Percentiles rank a stretch among this genome's conserved stretches.
phyloP scores from a whole-genome alignment of 2,888 invertebrate species.

The Corythucha ciliata region DNA sequence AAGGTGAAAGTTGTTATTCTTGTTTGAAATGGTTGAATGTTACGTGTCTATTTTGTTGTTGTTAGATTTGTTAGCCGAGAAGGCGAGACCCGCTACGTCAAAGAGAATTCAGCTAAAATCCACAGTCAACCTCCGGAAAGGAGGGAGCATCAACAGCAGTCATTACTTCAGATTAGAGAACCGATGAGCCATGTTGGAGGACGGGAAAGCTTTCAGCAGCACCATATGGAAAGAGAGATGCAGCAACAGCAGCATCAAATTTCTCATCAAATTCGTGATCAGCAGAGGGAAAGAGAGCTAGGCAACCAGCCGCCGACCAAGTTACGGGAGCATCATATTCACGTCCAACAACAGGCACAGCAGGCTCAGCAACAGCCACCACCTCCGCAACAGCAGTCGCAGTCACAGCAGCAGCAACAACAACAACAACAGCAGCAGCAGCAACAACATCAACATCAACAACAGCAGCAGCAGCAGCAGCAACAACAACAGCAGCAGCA shows the following conservation, averaged over 20 bases:
- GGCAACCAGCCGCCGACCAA: slow-evolving; percentile 1
- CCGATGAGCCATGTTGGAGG: slow-evolving; percentile 13
- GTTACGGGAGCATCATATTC: slow-evolving; percentile 29
- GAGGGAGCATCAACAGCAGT: slow-evolving; percentile 29
- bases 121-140: slow-evolving; percentile 28
- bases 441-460: slow-evolving; percentile 32
- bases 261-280: slow-evolving; percentile 14
- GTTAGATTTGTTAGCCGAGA: slow-evolving; percentile 31
- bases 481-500: slow-evolving; percentile 31
- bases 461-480: slow-evolving; percentile 33
- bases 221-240: slow-evolving; percentile 23
- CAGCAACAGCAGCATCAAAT: slow-evolving; percentile 4
- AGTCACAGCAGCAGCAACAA: slow-evolving; percentile 25
- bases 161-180: slow-evolving; percentile 20
- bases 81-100: slow-evolving; percentile 29
- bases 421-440: slow-evolving; percentile 31
- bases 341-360: slow-evolving; percentile 26
- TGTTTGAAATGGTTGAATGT: neutral
- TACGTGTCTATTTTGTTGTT: slow-evolving; percentile 4
- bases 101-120: slow-evolving; percentile 31
- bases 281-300: slow-evolving; percentile 3
- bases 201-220: slow-evolving; percentile 20
- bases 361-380: slow-evolving; percentile 20
- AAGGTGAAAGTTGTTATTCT: slow-evolving; percentile 28
- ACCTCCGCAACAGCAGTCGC: slow-evolving; percentile 25